Base-by-base conservation (phyloP, 2,888 invertebrate species). In the Flexamia atlantica region DNA sequence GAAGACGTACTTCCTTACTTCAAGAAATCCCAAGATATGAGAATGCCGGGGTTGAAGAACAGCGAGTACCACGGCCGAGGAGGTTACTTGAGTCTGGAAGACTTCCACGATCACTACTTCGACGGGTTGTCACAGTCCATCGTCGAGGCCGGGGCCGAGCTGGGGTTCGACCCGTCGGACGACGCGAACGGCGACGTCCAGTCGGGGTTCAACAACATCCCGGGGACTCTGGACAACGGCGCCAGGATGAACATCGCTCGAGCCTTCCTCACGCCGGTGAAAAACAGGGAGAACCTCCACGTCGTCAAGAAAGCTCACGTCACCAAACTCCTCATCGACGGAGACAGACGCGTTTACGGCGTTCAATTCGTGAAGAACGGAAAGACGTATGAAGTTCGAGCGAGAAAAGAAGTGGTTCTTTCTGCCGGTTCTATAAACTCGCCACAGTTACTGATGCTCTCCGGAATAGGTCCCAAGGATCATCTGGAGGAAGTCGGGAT, bases 51-150 rank as follows among this genome's bases (percentile, higher is more conserved):
- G 84, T 89, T 97, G 76, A 92, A 93, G 1, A 92, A 92, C 85
- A 94, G 92, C 82, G 90, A 90, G 0, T 96, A 96, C 87, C 97
- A 97, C 89, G 91, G 92, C 0, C 93, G 93, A 0, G 96, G 95
- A 0, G 96, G 96, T 0, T 95, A 95, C 88, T 90, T 96, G 42
- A 96, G 96, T 0, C 95, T 97, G 0, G 96, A 96, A 89, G 96
- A 96, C 88, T 92, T 96, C 0, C 95, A 96, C 0, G 96, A 96
- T 95, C 91, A 94, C 64, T 94, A 95, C 9, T 94, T 95, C 0
- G 50, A 40, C 36, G 57, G 60, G 32, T 91, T 96, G 30, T 93
- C 95, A 0, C 92, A 95, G n/a, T 94, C 96, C 0, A 96, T 96
- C 87, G 90, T 96, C 1, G 94, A 95, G 90, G 96, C 95, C 0